Base-by-base conservation (phyloP, 2,797 vertebrate species). In the Thamnophis elegans region DNA sequence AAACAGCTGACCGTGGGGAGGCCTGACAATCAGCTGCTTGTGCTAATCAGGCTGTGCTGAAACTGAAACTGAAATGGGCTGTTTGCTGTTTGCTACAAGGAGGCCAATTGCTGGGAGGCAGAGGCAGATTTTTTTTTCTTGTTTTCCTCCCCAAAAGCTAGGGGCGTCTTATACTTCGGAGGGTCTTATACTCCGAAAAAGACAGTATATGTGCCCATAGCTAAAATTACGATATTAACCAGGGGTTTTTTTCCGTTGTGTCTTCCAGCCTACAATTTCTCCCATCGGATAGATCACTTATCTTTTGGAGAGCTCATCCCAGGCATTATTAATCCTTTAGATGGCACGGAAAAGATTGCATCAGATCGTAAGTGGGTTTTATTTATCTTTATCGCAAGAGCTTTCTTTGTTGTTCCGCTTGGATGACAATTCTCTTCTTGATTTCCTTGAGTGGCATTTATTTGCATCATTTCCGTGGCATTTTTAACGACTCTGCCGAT, bases 231-330 rank as follows among this genome's bases (percentile, higher is more conserved):
- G 10, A 1, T 54, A 13, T 14, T 62, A 85, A 32, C 90, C 91
- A 42, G 95, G 0, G 6, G 59, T 85, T 3, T 93, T 94, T 94
- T 92, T 54, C 96, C 95, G 0, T 55, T 93, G 96, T 96, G 16
- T 96, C 78, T 97, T 96, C 62, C 97, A 99, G 99, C 98, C 68
- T 99, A 98, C 96, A 99, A 99, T 97, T 99, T 99, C 95, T 99
- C 99, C 95, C 99, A 99, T 59, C 98, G 99, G 94, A 99, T 99
- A 96, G 99, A 99, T 96, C 99, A 99, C 96, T 97, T 99, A 92
- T 99, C 99, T 36, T 99, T 99, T 95, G 99, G 99, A 94, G 99
- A 99, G 92, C 97, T 97, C 92, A 97, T 99, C 92, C 98, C 99
- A 32, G 99, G 98, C 94, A 98, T 99, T 92, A 98, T 99, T 97